Evolutionary conservation across 2,113 vertebrate species (phyloP).

Genomic region (Tetraodon nigroviridis): DNA sequence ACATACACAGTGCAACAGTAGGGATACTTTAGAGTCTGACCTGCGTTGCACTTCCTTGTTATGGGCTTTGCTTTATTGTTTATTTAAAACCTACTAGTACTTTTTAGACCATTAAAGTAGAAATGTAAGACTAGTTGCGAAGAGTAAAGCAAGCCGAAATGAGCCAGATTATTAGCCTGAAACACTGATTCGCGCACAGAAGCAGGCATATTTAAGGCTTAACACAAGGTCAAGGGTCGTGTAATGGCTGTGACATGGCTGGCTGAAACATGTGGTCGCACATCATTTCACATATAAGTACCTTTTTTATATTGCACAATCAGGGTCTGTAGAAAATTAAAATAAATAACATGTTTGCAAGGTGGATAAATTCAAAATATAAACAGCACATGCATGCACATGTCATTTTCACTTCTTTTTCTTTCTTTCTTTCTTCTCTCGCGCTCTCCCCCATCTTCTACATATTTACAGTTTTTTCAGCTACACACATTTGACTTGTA

Average conservation of each 20-base stretch:
- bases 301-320: too few species aligned
- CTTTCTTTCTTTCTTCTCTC: too few species aligned
- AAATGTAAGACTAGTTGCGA: slow-evolving; percentile 69
- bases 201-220: slow-evolving; percentile 6
- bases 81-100: slow-evolving; percentile 79
- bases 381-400: too few species aligned
- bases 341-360: too few species aligned
- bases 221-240: slow-evolving; percentile 54
- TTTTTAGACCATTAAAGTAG: slow-evolving; percentile 77
- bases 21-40: slow-evolving; percentile 60
- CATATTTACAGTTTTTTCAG: too few species aligned
- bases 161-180: slow-evolving; percentile 56
- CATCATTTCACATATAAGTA: slow-evolving; percentile 6
- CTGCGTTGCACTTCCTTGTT: slow-evolving; percentile 68
- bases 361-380: too few species aligned
- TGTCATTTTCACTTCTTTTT: too few species aligned
- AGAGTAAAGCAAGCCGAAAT: slow-evolving; percentile 60
- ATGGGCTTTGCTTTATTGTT: slow-evolving; percentile 76
- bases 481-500: too few species aligned
- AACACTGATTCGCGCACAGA: slow-evolving; percentile 13
- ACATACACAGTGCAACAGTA: too few species aligned
- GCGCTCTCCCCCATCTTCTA: too few species aligned
- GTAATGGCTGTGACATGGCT: neutral
- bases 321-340: too few species aligned
- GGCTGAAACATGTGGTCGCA: neutral